These are phyloP conservation scores for human (Homo sapiens) DNA, from an alignment of 2,113 vertebrate genomes.

Conservation along the genomic window GRCh38 chr18:6254501-6255000, in stretches of 20 bases:
- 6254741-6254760: neutral
- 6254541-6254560: slow-evolving; percentile 29
- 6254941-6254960: neutral
- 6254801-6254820: neutral
- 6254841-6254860: neutral
- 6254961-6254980: neutral
- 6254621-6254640: slow-evolving; percentile 43
- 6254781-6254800: neutral
- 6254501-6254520: neutral
- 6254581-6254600: slow-evolving; percentile 27
- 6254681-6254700: neutral
- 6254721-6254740: neutral
- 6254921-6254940: neutral
- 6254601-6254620: slow-evolving; percentile 20
- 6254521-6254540: neutral
- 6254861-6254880: slow-evolving; percentile 16
- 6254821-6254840: neutral
- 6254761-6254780: neutral
- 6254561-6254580: slow-evolving; percentile 43
- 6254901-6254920: neutral
- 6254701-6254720: neutral
- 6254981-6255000: neutral
- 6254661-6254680: neutral
- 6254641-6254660: neutral
- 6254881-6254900: neutral